Conservation (phyloP, 2,113 vertebrate species). For the Uria aalge region DNA sequence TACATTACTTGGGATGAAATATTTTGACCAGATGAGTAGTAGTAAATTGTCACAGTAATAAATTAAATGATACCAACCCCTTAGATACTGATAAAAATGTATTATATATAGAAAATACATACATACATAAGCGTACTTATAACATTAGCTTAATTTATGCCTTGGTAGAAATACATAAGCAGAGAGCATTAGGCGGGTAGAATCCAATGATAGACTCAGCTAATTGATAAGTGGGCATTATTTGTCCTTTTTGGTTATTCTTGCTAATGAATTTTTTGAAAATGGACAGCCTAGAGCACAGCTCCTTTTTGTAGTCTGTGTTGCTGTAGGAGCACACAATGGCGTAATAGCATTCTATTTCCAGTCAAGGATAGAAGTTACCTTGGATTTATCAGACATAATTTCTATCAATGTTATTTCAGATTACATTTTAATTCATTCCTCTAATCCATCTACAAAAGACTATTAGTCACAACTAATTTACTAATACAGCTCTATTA, state of each 20-base stretch:
- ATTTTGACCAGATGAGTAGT: neutral
- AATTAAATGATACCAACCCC: neutral
- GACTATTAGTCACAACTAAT: constrained; percentile 73
- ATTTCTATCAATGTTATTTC: constrained; percentile 57
- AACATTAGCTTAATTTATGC: neutral
- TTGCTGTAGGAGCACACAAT: neutral
- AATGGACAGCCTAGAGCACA: neutral
- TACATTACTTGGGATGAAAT: neutral
- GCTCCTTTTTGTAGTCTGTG: neutral
- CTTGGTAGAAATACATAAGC: neutral
- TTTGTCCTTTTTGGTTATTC: constrained; percentile 23
- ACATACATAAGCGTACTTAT: neutral
- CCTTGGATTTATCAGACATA: constrained; percentile 46
- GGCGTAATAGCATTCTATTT: constrained; percentile 6
- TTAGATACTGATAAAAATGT: neutral
- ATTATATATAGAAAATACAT: neutral
- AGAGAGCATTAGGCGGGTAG: neutral
- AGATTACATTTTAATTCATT: constrained; percentile 76
- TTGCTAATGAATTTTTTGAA: constrained; percentile 18
- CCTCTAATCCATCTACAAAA: constrained; percentile 76
- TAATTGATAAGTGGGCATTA: neutral
- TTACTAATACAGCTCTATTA: constrained; percentile 74
- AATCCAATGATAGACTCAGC: neutral
- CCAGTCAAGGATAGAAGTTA: constrained; percentile 32
- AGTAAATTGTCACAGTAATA: neutral